Base-by-base conservation (phyloP, 1,140 invertebrate genomes). In the Drosophila nasuta region DNA sequence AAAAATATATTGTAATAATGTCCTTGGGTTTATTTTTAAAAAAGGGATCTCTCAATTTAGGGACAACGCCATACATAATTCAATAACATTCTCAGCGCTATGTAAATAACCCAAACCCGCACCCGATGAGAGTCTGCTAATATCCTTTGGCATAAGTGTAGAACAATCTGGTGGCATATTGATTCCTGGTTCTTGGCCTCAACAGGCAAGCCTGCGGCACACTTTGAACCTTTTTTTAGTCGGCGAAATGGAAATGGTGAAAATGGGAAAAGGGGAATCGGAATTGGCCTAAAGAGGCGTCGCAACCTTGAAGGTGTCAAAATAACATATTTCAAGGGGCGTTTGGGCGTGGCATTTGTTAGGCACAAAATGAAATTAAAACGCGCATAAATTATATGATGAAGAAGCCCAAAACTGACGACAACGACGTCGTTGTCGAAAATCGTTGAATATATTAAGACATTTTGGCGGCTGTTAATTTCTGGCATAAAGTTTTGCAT, bases 281-380 rank as follows among this genome's bases (percentile, higher is more conserved):
- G 46, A 52, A 8, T 52, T 65, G 25, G 54, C 33, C 35, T 43
- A 54, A 54, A 15, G 58, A 54, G 52, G 51, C 72, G 82, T 76
- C 73, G 77, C 83, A 87, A 88, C 83, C 79, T 87, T 88, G 85
- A 88, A 88, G 83, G 83, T 88, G 83, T 88, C 81, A 89, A 88
- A 88, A 88, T 88, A 88, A 88, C 83, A 88, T 88, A 88, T 86
- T 85, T 78, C n/a, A 38, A 11, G 13, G 30, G 74, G 65, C 63
- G 59, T 59, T 5, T 48, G 67, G 83, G 83, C 80, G 83, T 87
- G 83, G 83, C 75, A 73, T 65, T 85, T 72, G 82, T 81, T 81
- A 81, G 79, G 79, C 83, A 82, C 76, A 60, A 87, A 87, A 88
- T 88, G 85, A 88, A 88, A 88, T 88, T 88, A 88, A 88, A 88